phyloP scores from a whole-genome alignment of 2,113 vertebrate genomes.

The Xenopus tropicalis region UCB_Xtro_10.0 CM004451.2:78300501-78301000 shows the following conservation, averaged over 20 bases:
- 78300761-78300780: constrained; percentile 56
- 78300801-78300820: constrained; percentile 51
- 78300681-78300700: constrained; percentile 50
- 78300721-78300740: constrained; percentile 52
- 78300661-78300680: constrained; percentile 29
- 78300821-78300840: constrained; percentile 51
- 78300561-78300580: constrained; percentile 1
- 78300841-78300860: constrained; percentile 50
- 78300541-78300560: neutral
- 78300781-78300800: constrained; percentile 58
- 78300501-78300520: neutral
- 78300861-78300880: constrained; percentile 49
- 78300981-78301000: neutral
- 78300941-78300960: constrained; percentile 25
- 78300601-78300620: neutral
- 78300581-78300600: neutral
- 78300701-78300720: constrained; percentile 51
- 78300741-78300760: constrained; percentile 55
- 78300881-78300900: constrained; percentile 32
- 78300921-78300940: constrained; percentile 11
- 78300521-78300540: neutral
- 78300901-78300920: constrained; percentile 36
- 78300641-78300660: constrained; percentile 13
- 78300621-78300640: neutral
- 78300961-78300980: neutral